Evolutionary conservation across 2,113 vertebrate genomes (phyloP).

Genomic region (Romanogobio albipinnatus): DNA sequence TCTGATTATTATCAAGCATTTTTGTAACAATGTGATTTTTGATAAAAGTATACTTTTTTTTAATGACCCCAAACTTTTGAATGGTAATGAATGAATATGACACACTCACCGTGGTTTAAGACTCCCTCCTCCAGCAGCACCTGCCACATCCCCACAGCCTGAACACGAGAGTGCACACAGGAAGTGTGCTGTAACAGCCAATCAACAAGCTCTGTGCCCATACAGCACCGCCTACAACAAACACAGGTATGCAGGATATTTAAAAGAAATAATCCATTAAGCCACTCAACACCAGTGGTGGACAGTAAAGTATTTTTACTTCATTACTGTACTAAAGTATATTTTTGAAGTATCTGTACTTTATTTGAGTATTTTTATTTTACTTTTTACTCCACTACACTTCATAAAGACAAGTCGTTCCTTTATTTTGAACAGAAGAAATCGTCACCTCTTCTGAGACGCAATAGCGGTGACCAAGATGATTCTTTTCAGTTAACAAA

Average conservation of each 20-base stretch:
- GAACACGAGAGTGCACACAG: slow-evolving; percentile 88
- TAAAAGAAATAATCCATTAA: not conserved
- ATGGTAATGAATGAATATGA: not conserved
- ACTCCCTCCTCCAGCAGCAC: slow-evolving; percentile 94
- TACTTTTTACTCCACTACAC: too few species aligned
- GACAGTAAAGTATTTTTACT: too few species aligned
- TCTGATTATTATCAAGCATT: too few species aligned
- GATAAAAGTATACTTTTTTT: not conserved
- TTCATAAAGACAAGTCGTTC: too few species aligned
- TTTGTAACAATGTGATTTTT: not conserved
- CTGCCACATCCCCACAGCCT: slow-evolving; percentile 99
- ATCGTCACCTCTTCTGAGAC: too few species aligned
- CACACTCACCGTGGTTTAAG: slow-evolving; percentile 89
- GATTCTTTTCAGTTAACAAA: too few species aligned
- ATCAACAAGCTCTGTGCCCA: slow-evolving; percentile 95
- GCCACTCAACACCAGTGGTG: not conserved
- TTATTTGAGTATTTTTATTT: too few species aligned
- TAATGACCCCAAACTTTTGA: not conserved
- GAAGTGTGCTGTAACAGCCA: slow-evolving; percentile 95
- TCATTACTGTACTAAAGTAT: too few species aligned
- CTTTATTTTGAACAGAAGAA: too few species aligned
- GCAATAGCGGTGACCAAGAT: too few species aligned
- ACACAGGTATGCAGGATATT: not conserved
- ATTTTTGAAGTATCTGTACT: too few species aligned
- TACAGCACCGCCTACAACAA: slow-evolving; percentile 87